Conservation (phyloP, 2,888 invertebrate species). For the Julus scanicus region DNA sequence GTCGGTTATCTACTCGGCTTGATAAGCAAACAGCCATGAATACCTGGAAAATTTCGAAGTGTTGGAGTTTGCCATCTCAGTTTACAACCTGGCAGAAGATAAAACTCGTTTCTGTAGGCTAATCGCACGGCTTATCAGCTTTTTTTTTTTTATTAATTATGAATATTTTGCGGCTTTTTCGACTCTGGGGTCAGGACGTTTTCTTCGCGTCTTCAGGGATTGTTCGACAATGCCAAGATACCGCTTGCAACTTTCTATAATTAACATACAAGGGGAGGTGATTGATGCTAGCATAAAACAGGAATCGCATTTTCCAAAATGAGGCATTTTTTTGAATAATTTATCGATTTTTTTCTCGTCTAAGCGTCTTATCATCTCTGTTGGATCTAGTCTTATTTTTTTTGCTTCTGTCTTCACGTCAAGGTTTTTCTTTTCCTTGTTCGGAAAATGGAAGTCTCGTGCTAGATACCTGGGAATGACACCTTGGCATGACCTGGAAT, state of each 20-base stretch:
- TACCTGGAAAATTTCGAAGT: not conserved
- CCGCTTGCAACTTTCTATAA: not conserved
- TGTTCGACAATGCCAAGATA: not conserved
- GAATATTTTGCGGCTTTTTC: not conserved
- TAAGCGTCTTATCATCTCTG: constrained; percentile 7
- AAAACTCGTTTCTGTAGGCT: not conserved
- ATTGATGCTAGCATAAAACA: constrained; percentile 3
- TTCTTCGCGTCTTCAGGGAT: not conserved
- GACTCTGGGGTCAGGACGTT: not conserved
- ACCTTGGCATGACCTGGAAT: not conserved
- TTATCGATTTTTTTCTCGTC: not conserved
- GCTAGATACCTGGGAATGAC: not conserved
- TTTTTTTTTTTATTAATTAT: constrained; percentile 5
- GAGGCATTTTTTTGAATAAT: not conserved
- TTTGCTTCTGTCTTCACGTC: not conserved
- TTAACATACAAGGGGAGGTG: constrained; percentile 4
- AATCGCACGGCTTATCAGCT: not conserved
- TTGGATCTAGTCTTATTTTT: not conserved
- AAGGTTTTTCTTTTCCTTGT: not conserved
- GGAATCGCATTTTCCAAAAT: constrained; percentile 15
- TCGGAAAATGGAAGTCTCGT: not conserved
- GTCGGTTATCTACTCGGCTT: not conserved
- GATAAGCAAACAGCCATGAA: not conserved
- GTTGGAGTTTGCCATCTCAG: not conserved
- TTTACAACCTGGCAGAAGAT: not conserved